Conservation (phyloP, 2,888 invertebrate species). For the Leptarthrus brevirostris region DNA sequence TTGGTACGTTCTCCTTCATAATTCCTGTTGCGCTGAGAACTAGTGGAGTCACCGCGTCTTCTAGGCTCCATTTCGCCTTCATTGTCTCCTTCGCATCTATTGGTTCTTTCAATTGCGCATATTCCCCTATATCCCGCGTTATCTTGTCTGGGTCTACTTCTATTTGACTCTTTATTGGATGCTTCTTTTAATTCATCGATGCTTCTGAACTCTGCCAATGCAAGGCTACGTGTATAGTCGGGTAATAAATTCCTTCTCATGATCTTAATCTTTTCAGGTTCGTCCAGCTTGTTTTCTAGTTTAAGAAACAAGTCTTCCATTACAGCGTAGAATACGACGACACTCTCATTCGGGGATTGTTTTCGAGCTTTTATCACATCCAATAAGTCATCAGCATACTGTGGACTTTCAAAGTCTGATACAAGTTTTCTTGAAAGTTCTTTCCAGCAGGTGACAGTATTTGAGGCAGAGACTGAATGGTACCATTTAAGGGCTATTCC, state of each 20-base stretch:
- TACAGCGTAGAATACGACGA: too few species aligned
- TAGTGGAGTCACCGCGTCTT: too few species aligned
- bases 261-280: neutral
- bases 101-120: too few species aligned
- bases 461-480: neutral
- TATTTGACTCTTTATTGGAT: neutral
- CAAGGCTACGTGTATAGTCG: neutral
- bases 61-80: too few species aligned
- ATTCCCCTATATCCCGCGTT: too few species aligned
- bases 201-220: neutral
- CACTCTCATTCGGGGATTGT: too few species aligned
- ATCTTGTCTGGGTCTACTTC: too few species aligned
- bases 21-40: too few species aligned
- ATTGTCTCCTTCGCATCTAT: too few species aligned
- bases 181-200: neutral
- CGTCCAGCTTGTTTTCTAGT: neutral
- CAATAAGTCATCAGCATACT: too few species aligned
- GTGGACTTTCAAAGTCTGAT: too few species aligned
- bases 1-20: neutral
- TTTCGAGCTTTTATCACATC: too few species aligned
- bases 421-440: neutral
- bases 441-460: neutral
- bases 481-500: neutral
- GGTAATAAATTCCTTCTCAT: neutral
- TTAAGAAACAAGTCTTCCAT: neutral